Evolutionary conservation across 2,888 invertebrate species (phyloP), one percentile per base, ranked within the genome.

Genomic region (Holacanthella duospinosa): DNA sequence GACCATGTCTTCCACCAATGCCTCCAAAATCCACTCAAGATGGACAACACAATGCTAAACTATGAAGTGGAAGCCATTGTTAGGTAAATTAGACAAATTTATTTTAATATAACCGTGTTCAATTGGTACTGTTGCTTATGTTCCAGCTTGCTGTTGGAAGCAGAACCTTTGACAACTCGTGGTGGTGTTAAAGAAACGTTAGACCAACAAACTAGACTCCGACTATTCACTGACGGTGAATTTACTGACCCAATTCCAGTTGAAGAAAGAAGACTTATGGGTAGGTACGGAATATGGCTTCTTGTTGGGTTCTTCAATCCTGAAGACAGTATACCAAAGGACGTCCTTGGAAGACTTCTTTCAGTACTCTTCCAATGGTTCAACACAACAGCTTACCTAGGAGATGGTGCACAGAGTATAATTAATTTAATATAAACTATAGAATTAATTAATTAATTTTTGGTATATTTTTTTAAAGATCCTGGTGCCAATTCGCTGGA

Each of bases 341-440:
- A 81, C 67, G 78, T 81, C 12, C 81, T 97, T 59, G 96, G 96
- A 6, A 83, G 96, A 66, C 83, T 99, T 73, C 82, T 99, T 59
- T 91, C 94, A 29, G 95, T 96, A 83, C 83, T 99, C 68, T 99
- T 97, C 79, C 95, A 97, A 78, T 99, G 99, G 99, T 99, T 97
- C 81, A 93, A 97, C 79, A 89, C 94, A 74, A 99, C 97, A 21
- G 94, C 96, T 1, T 93, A 92, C 78, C 86, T 96, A 9, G 93
- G 93, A 75, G 93, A 95, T 79, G 92, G 93, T 72, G 48, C 6
- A 21, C 12, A 48, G 6, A 6, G 19, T 21, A 19, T 48, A 44
- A 26, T 43, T 43, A 21, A 43, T 44, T 60, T 21, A 21, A 16
- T 12, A 19, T 1, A 43, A 24, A 2, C 19, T 59, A 19, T 19